phyloP scores from a whole-genome alignment of 2,888 invertebrate genomes.

The Eugnorisma glareosa region DNA sequence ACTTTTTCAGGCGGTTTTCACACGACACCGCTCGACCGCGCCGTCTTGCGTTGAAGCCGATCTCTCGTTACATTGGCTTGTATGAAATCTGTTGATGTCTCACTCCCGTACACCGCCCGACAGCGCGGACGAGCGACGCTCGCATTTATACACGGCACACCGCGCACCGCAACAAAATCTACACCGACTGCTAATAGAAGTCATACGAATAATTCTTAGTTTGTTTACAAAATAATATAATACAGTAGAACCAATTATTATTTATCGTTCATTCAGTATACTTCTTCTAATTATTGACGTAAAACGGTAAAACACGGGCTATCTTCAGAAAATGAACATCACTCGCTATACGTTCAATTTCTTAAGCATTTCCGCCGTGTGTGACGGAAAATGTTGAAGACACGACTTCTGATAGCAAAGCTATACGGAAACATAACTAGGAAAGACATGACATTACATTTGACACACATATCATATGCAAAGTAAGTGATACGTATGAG shows the following conservation, averaged over 20 bases:
- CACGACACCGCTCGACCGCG: too few relatives aligned
- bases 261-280: too few relatives aligned
- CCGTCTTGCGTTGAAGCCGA: neutral
- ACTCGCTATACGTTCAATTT: neutral
- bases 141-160: too few relatives aligned
- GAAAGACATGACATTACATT: conserved; percentile 1
- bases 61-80: neutral
- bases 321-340: neutral
- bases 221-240: neutral
- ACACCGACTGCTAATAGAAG: too few relatives aligned
- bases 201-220: neutral
- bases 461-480: conserved; percentile 21
- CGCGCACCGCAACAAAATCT: too few relatives aligned
- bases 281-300: too few relatives aligned
- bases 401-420: neutral
- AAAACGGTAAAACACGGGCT: neutral
- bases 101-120: neutral
- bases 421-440: conserved; percentile 11
- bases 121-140: neutral
- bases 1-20: too few relatives aligned
- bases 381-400: conserved; percentile 8
- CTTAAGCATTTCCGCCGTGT: neutral
- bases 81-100: neutral
- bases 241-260: neutral
- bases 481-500: conserved; percentile 36